Conservation (phyloP, 2,888 invertebrate genomes). For the Conistra vaccinii region DNA sequence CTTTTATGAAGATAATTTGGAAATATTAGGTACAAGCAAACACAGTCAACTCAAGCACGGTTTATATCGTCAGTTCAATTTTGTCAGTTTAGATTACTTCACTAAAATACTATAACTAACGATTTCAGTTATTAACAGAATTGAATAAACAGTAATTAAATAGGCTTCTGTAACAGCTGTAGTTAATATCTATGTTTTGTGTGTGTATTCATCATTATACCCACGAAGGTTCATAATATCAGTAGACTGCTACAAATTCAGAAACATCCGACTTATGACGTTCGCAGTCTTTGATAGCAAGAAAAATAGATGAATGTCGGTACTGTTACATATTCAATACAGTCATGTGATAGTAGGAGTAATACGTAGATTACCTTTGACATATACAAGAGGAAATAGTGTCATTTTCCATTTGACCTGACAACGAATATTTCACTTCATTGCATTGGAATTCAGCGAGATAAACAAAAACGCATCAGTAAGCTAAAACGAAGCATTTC, state of each 20-base stretch:
- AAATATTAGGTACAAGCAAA: not conserved
- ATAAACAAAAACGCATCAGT: slow-evolving; percentile 48
- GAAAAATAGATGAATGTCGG: not conserved
- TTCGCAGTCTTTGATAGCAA: not conserved
- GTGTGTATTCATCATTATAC: not conserved
- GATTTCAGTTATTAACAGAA: not conserved
- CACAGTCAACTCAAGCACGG: not conserved
- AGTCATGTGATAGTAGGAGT: not conserved
- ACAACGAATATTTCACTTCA: not conserved
- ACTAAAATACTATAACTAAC: not conserved
- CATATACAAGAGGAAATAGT: not conserved
- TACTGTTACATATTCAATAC: not conserved
- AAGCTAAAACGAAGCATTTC: slow-evolving; percentile 34
- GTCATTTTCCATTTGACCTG: not conserved
- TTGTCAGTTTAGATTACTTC: not conserved
- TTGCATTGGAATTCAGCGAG: slow-evolving; percentile 33
- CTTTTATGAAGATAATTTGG: not conserved
- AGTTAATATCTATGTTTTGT: not conserved
- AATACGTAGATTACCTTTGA: not conserved
- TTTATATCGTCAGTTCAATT: not conserved
- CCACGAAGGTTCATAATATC: not conserved
- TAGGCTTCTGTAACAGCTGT: not conserved
- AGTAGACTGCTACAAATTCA: not conserved
- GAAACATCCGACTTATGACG: not conserved
- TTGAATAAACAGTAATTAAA: not conserved